phyloP scores from a whole-genome alignment of 2,113 vertebrate genomes.

The Periophthalmodon schlosseri region DNA sequence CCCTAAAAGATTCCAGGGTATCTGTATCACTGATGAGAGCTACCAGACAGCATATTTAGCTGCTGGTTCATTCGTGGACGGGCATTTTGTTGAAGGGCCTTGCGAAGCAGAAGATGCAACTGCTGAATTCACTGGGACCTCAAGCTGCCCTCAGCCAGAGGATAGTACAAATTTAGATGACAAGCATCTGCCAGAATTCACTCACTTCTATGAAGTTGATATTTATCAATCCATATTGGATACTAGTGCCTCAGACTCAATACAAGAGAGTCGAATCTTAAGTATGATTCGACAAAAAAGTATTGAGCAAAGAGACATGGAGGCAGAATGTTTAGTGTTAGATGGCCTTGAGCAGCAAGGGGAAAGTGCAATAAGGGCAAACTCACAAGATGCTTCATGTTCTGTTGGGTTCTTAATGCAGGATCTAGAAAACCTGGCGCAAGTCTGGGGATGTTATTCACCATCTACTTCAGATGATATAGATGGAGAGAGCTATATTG shows the following conservation, averaged over 20 bases:
- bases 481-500: slow-evolving; percentile 92
- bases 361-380: slow-evolving; percentile 99
- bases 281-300: slow-evolving; percentile 98
- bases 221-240: slow-evolving; percentile 99
- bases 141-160: slow-evolving; percentile 91
- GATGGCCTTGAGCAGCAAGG: slow-evolving; percentile 95
- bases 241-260: slow-evolving; percentile 99
- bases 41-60: slow-evolving; percentile 92
- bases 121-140: slow-evolving; percentile 88
- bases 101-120: slow-evolving; percentile 88
- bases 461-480: slow-evolving; percentile 94
- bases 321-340: slow-evolving; percentile 98
- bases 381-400: slow-evolving; percentile 85
- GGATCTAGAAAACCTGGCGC: slow-evolving; percentile 91
- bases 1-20: slow-evolving; percentile 87
- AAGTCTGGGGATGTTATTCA: slow-evolving; percentile 96
- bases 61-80: slow-evolving; percentile 96
- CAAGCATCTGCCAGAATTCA: slow-evolving; percentile 97
- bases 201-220: slow-evolving; percentile 99
- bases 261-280: slow-evolving; percentile 98
- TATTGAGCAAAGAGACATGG: slow-evolving; percentile 89
- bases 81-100: slow-evolving; percentile 97
- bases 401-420: slow-evolving; percentile 90
- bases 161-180: slow-evolving; percentile 94
- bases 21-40: slow-evolving; percentile 86